A percentile compares a stretch with the other conserved stretches of the same genome.
Evolutionary conservation across 2,888 invertebrate species (phyloP).

Genomic region (Dolichopus griseipennis): DNA sequence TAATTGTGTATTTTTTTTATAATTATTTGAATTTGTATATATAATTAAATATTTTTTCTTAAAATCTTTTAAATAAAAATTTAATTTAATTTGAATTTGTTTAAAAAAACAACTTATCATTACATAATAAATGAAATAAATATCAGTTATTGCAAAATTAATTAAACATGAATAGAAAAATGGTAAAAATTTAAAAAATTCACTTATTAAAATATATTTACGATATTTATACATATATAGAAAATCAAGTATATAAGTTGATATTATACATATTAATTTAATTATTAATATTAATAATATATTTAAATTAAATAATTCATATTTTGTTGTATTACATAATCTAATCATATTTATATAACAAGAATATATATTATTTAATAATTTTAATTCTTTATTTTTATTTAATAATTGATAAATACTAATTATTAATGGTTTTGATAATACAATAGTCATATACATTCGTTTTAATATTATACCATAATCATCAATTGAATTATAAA

Average conservation of each 20-base stretch:
- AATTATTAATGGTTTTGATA: neutral
- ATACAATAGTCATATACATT: neutral
- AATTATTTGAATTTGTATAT: neutral
- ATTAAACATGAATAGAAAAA: neutral
- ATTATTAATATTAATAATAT: neutral
- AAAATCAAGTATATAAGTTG: neutral
- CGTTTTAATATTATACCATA: neutral
- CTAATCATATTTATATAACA: neutral
- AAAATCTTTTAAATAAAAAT: neutral
- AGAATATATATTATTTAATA: neutral
- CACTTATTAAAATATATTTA: neutral
- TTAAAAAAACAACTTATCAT: neutral
- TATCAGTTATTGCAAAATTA: neutral
- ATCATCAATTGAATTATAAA: neutral
- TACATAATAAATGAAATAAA: neutral
- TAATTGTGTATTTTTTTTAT: neutral
- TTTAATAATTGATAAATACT: neutral
- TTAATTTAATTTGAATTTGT: constrained; percentile 1
- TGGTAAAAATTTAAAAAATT: neutral
- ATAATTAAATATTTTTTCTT: neutral
- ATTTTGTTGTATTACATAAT: neutral
- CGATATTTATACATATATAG: neutral
- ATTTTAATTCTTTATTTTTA: neutral
- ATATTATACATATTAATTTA: neutral
- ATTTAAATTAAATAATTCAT: neutral